These are phyloP conservation scores for Crambe crambe DNA, from an alignment of 37 sponge, comb jelly and placozoan species.

Conservation along the genomic window DNA sequence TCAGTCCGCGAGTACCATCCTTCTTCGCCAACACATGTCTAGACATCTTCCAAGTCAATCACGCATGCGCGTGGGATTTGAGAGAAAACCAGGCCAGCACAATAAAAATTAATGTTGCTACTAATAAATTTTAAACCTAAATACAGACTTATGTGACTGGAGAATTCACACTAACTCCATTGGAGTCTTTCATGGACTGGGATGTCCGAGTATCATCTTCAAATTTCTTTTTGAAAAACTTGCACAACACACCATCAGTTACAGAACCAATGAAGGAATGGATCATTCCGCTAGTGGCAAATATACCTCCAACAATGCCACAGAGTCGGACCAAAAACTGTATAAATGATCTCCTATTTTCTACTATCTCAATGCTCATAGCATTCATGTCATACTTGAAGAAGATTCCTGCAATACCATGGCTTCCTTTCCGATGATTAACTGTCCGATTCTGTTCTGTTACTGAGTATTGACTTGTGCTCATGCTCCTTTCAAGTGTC, in stretches of 20 bases:
- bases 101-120: no score
- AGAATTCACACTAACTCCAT: no score
- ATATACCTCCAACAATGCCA: constrained; percentile 94
- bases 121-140: no score
- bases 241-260: constrained; percentile 43
- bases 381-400: constrained; percentile 92
- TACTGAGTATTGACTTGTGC: constrained; percentile 89
- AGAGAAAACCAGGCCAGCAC: no score
- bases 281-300: constrained; percentile 92
- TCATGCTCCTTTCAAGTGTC: constrained; percentile 11
- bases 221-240: not conserved
- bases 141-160: no score
- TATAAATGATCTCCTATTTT: constrained; percentile 63
- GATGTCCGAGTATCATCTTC: no score
- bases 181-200: no score
- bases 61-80: no score
- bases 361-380: constrained; percentile 75
- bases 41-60: no score
- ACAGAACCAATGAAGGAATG: constrained; percentile 74
- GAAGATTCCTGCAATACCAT: constrained; percentile 83
- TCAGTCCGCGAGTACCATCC: not conserved
- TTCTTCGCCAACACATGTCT: no score
- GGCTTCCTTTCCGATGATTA: constrained; percentile 33
- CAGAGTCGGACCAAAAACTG: constrained; percentile 84
- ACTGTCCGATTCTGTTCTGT: constrained; percentile 73